These are phyloP conservation scores for Delphinapterus leucas DNA, from an alignment of 2,113 vertebrate genomes.

Conservation along the genomic window DNA sequence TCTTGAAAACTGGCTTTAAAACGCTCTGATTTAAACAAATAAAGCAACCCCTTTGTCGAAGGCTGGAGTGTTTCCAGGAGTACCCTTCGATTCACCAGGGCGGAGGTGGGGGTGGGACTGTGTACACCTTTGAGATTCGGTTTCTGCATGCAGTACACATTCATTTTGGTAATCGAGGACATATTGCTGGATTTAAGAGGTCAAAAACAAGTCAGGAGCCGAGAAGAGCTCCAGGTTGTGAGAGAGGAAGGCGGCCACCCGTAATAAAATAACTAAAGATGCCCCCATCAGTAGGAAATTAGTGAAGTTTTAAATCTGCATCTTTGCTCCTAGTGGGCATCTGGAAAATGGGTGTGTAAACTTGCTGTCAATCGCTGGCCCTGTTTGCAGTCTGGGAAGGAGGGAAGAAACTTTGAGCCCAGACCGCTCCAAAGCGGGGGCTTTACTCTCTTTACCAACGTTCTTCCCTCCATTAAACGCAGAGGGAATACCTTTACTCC, in stretches of 20 bases:
- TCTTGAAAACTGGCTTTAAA: slow-evolving; percentile 13
- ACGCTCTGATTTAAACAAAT: background rate
- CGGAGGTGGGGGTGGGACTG: too few species aligned
- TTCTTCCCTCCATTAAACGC: background rate
- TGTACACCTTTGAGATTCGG: background rate
- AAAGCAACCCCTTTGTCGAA: background rate
- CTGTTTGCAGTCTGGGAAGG: background rate
- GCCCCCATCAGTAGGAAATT: background rate
- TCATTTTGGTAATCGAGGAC: slow-evolving; percentile 27
- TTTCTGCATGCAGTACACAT: background rate
- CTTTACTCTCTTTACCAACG: background rate
- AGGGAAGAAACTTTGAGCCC: background rate
- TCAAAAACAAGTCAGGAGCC: background rate
- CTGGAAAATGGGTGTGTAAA: background rate
- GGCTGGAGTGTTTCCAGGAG: background rate
- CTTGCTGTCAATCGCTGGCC: background rate
- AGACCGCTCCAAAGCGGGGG: background rate
- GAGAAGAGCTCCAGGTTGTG: background rate
- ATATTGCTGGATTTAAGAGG: background rate
- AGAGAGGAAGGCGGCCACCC: background rate
- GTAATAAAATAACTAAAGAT: background rate
- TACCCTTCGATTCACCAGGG: background rate
- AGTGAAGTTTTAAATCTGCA: background rate
- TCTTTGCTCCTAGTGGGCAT: background rate
- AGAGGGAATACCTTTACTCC: background rate